Base-by-base conservation (phyloP, 2,113 vertebrate species). In the Chascanopsetta lugubris region DNA sequence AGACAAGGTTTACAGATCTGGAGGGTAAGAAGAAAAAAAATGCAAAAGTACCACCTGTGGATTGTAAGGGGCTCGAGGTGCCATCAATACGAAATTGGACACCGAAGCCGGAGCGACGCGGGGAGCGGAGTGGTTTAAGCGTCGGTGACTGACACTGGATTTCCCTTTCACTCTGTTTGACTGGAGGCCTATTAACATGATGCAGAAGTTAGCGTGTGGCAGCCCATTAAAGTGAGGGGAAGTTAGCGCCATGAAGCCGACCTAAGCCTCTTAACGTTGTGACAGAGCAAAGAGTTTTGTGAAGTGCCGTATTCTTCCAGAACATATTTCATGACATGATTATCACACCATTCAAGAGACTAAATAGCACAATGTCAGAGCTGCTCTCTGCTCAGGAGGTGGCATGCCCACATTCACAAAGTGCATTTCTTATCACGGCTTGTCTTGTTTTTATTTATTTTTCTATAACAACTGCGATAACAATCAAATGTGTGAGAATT, bases 161-260 rank as follows among this genome's bases (percentile, higher is more conserved):
- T 83, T 70, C 51, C 65, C 24, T 50, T 77, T 77, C 59, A 56
- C 55, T 73, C 43, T 32, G 32, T 62, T 73, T 88, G 88, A 90
- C 51, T 85, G 86, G 67, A 75, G 87, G 74, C 47, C 75, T 79
- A 90, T 86, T 88, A 87, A 85, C 83, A 67, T 59, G 77, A 89
- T 84, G 81, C 70, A 73, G 79, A 85, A 82, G 87, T 84, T 79
- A 84, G 77, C 71, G 82, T 80, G 79, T 85, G 76, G 72, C 85
- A 85, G 70, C 53, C 72, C 69, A 85, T 87, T 88, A 84, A 85
- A 87, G 72, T 46, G 75, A 81, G 80, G 71, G 42, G 65, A 79
- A 72, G 79, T 79, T 87, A 74, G 59, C 49, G 46, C 84, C 81
- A 76, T 64, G 68, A 81, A 77, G 71, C 15, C 32, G 40, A 67